Percentiles rank a stretch among this genome's conserved stretches.
Evolutionary conservation across 1,140 invertebrate species (phyloP).

Genomic region (Anastrepha ludens): DNA sequence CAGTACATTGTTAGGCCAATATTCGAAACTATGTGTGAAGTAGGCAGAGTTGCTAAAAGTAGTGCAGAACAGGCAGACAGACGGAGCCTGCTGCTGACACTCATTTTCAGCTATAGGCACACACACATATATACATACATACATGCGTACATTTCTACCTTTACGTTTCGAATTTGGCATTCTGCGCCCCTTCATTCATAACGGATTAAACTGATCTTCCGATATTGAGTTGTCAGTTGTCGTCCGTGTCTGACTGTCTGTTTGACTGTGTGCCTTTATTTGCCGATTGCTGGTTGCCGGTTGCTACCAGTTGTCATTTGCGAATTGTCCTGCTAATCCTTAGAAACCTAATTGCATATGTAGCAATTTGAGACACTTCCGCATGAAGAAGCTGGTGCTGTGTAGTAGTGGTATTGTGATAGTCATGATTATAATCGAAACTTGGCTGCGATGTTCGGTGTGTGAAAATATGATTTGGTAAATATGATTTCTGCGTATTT

Average conservation of each 20-base stretch:
- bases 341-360: slow-evolving; percentile 47
- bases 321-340: slow-evolving; percentile 40
- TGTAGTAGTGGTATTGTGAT: not conserved
- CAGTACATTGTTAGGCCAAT: slow-evolving; percentile 19
- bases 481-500: too few species aligned
- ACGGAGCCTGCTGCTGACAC: not conserved
- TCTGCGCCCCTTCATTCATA: slow-evolving; percentile 8
- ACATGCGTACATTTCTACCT: not conserved
- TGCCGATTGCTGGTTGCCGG: not conserved
- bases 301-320: not conserved
- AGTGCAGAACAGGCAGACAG: slow-evolving; percentile 17
- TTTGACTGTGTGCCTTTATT: not conserved
- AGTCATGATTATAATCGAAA: not conserved
- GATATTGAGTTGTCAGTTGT: slow-evolving; percentile 48
- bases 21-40: not conserved
- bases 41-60: not conserved
- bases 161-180: slow-evolving; percentile 9
- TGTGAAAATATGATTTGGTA: not conserved
- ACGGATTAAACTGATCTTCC: slow-evolving; percentile 48
- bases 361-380: slow-evolving; percentile 21
- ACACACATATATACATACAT: not conserved
- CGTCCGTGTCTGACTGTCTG: slow-evolving; percentile 27
- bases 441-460: too few species aligned
- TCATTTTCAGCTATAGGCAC: not conserved
- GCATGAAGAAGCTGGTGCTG: not conserved